Percentiles rank a stretch among this genome's conserved stretches.
phyloP scores from a whole-genome alignment of 2,797 vertebrate species.

The Epinephelus coioides region DNA sequence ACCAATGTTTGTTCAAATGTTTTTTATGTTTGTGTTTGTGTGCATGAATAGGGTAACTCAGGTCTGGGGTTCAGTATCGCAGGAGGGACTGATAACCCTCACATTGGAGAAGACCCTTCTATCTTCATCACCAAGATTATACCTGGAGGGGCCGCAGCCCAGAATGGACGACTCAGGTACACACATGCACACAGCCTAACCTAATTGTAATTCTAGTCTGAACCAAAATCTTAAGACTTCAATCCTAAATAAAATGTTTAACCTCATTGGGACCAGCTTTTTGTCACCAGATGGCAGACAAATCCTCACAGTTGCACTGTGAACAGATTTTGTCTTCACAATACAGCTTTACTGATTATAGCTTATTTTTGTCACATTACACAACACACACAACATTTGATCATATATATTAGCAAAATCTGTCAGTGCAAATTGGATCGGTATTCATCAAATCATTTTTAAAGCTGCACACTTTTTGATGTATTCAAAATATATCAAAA shows the following conservation, averaged over 20 bases:
- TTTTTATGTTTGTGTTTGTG: conserved; percentile 21
- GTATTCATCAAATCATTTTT: no score
- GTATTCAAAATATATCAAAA: not conserved
- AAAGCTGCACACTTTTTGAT: not conserved
- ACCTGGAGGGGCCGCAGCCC: conserved; percentile 94
- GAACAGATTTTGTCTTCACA: not conserved
- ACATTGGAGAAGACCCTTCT: conserved; percentile 96
- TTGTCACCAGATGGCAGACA: not conserved
- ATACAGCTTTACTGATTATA: no score
- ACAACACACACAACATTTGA: no score
- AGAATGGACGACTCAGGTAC: conserved; percentile 96
- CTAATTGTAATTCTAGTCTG: not conserved
- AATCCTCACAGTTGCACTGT: not conserved
- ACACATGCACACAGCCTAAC: not conserved
- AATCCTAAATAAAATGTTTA: not conserved
- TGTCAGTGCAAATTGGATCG: not conserved
- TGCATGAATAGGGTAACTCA: conserved; percentile 91
- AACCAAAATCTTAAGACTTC: not conserved
- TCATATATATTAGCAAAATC: not conserved
- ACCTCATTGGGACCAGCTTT: not conserved
- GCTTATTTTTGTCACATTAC: no score
- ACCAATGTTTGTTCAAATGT: not conserved
- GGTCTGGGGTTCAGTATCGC: conserved; percentile 98
- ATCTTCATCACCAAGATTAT: conserved; percentile 99
- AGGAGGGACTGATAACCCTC: conserved; percentile 97